Evolutionary conservation across 2,113 vertebrate species (phyloP).

Genomic region (Salvelinus fontinalis): DNA sequence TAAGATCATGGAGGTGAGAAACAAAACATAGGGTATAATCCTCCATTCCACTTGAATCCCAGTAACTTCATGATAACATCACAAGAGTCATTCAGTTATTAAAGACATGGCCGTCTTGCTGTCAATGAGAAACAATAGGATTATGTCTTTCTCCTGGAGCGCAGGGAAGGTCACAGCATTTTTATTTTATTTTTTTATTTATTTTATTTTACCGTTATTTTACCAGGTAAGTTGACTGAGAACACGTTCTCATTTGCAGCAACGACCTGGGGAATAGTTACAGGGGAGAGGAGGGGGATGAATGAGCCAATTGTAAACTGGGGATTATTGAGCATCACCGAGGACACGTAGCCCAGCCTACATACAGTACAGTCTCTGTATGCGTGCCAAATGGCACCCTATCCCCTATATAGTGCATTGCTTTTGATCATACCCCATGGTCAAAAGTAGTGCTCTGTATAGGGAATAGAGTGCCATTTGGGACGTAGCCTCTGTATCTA

Average conservation of each 20-base stretch:
- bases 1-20: background rate
- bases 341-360: background rate
- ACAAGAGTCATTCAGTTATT: background rate
- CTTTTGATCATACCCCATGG: background rate
- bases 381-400: no score
- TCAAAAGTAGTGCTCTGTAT: no score
- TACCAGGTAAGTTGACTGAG: no score
- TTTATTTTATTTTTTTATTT: no score
- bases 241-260: no score
- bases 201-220: no score
- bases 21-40: background rate
- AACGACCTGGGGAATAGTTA: no score
- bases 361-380: background rate
- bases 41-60: background rate
- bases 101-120: background rate
- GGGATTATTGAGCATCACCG: background rate
- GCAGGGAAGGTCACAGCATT: background rate
- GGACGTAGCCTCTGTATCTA: background rate
- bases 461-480: no score
- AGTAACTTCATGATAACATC: background rate
- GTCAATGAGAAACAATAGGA: background rate
- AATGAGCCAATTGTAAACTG: no score
- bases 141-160: background rate
- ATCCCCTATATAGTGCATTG: no score
- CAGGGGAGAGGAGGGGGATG: no score